Evolutionary conservation across 2,888 invertebrate genomes (phyloP), one percentile per base, ranked within the genome.

Genomic region (Dorcus parallelipipedus): DNA sequence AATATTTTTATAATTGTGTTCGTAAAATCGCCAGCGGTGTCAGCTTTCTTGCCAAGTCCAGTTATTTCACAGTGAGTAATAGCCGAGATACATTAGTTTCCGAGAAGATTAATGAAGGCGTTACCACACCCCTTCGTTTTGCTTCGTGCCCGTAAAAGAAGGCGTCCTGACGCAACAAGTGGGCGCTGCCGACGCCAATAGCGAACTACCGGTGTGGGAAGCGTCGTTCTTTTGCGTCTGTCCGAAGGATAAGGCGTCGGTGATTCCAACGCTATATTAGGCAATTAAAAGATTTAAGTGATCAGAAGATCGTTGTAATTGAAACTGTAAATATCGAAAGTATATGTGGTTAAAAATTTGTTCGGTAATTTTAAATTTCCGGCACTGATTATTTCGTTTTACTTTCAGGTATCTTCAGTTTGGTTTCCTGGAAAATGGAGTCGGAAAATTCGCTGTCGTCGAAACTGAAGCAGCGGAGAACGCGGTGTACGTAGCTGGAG

Each of bases 141-240:
- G 10, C n/a, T 26, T 42, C 14, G 40, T 42, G 38, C 39, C 26
- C 7, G 26, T 7, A 33, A 33, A 20, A 20, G 45, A 45, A n/a
- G 45, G 23, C 45, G 45, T 45, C 45, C 45, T n/a, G 45, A 9
- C 23, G 17, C 9, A 66, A 66, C 68, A 67, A 65, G 67, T 67
- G 69, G 69, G 68, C 68, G 68, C 58, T 61, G 23, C 14, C 47
- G 51, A 54, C 53, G 55, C 71, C 71, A 71, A 71, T 71, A 54
- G 60, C 55, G 58, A 60, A 62, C 63, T 57, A 62, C 54, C 55
- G 14, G 14, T 41, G 54, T 54, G 52, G 59, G 60, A 57, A 54
- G 56, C 49, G 53, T 59, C 56, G 43, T 8, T 52, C 56, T 14
- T 1, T 17, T 52, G 62, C 62, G 62, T 55, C 58, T 60, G 62